Evolutionary conservation across 2,797 vertebrate genomes (phyloP).

Genomic region (Crocodylus rhombifer): DNA sequence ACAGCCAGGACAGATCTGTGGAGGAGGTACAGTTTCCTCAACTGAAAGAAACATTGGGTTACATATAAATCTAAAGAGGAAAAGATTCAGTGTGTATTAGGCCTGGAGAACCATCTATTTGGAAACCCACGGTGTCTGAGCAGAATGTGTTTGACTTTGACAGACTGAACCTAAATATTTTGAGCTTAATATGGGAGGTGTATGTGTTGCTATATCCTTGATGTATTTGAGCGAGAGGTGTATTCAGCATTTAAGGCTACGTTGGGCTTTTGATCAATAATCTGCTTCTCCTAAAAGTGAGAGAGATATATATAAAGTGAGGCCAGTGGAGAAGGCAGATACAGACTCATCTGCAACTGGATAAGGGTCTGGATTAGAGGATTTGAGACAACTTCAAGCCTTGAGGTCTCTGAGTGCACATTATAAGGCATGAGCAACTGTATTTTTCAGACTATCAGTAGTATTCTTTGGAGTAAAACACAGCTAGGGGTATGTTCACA

Average conservation of each 20-base stretch:
- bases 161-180: not conserved
- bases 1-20: constrained; percentile 2
- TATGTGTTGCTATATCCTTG: not conserved
- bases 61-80: not conserved
- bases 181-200: not conserved
- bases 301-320: rapidly evolving
- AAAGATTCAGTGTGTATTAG: not conserved
- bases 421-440: not conserved
- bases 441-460: not conserved
- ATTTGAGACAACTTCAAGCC: not conserved
- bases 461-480: not conserved
- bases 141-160: rapidly evolving
- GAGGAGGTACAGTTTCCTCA: not conserved
- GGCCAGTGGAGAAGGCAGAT: not conserved
- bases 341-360: rapidly evolving
- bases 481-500: not conserved
- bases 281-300: not conserved
- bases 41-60: constrained; percentile 55
- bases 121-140: not conserved
- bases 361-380: not conserved
- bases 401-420: not conserved
- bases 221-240: not conserved
- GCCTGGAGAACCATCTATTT: not conserved
- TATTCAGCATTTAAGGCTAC: not conserved
- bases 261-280: not conserved